These are phyloP conservation scores for Epizoanthus stellaris DNA, from an alignment of 92 coral and sea anemone genomes.

Conservation along the genomic window DNA sequence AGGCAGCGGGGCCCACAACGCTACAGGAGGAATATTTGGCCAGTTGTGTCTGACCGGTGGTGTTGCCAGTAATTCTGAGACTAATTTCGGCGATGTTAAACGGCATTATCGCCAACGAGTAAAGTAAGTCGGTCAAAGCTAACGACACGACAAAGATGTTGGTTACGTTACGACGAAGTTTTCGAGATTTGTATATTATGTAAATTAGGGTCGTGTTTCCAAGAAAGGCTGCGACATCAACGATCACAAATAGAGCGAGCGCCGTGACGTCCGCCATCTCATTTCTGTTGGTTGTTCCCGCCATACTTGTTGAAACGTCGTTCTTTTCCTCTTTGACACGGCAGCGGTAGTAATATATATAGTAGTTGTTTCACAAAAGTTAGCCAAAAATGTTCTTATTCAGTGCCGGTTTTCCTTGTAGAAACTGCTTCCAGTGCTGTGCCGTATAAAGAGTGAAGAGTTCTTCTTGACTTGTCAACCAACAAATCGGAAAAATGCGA, in stretches of 20 bases:
- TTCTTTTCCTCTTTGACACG: not conserved
- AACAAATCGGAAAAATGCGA: not conserved
- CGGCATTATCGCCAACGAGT: not conserved
- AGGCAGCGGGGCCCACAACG: not conserved
- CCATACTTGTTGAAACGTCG: not conserved
- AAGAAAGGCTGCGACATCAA: not conserved
- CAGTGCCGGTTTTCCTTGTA: not conserved
- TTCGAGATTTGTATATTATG: not conserved
- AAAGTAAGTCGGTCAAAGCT: not conserved
- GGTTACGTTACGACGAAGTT: not conserved
- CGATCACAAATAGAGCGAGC: not conserved
- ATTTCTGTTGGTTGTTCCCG: not conserved
- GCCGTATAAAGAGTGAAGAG: not conserved
- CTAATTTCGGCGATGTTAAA: not conserved
- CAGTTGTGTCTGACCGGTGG: too few relatives aligned
- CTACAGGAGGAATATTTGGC: not conserved
- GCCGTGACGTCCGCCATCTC: not conserved
- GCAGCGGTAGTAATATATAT: not conserved
- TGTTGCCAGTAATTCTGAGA: not conserved
- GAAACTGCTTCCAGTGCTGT: not conserved
- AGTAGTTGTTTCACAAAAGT: not conserved
- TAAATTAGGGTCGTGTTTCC: not conserved
- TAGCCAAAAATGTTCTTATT: not conserved
- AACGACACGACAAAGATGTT: slow-evolving; percentile 19
- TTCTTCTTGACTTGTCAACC: not conserved